phyloP scores from a whole-genome alignment of 2,797 vertebrate species.

The Coreius guichenoti region DNA sequence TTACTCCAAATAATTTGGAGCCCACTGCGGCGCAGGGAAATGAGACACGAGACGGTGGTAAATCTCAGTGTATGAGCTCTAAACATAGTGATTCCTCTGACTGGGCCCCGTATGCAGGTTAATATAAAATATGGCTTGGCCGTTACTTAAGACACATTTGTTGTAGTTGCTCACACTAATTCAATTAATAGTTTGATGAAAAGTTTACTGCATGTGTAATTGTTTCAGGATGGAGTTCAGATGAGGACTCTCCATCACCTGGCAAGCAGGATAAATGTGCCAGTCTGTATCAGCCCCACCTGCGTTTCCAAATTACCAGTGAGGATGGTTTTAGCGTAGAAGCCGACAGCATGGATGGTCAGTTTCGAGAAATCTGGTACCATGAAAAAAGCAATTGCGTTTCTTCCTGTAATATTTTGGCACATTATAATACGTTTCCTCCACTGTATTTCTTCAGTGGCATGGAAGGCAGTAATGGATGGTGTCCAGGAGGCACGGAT shows the following conservation, averaged over 20 bases:
- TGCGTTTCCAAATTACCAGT: slow-evolving; percentile 90
- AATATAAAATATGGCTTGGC: background rate
- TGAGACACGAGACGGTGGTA: slow-evolving; percentile 45
- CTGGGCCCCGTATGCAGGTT: slow-evolving; percentile 81
- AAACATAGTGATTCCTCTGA: slow-evolving; percentile 75
- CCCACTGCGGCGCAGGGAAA: slow-evolving; percentile 14
- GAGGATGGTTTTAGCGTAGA: slow-evolving; percentile 90
- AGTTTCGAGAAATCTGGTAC: slow-evolving; percentile 4
- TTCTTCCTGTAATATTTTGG: background rate
- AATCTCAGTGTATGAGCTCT: slow-evolving; percentile 73
- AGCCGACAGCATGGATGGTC: slow-evolving; percentile 90
- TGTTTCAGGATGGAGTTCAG: slow-evolving; percentile 83
- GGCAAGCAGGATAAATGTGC: slow-evolving; percentile 77
- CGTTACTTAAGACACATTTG: too few species aligned
- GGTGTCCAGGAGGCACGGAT: slow-evolving; percentile 89
- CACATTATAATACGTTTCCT: background rate
- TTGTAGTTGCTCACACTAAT: background rate
- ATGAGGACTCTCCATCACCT: slow-evolving; percentile 79
- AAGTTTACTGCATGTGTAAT: background rate
- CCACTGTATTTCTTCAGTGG: slow-evolving; percentile 72
- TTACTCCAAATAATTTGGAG: slow-evolving; percentile 19
- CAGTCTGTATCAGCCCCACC: slow-evolving; percentile 81
- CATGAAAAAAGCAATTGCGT: background rate
- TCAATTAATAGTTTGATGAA: background rate
- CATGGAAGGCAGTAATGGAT: slow-evolving; percentile 88